Conservation (phyloP, 2,113 vertebrate genomes). For the Brachionichthys hirsutus region DNA sequence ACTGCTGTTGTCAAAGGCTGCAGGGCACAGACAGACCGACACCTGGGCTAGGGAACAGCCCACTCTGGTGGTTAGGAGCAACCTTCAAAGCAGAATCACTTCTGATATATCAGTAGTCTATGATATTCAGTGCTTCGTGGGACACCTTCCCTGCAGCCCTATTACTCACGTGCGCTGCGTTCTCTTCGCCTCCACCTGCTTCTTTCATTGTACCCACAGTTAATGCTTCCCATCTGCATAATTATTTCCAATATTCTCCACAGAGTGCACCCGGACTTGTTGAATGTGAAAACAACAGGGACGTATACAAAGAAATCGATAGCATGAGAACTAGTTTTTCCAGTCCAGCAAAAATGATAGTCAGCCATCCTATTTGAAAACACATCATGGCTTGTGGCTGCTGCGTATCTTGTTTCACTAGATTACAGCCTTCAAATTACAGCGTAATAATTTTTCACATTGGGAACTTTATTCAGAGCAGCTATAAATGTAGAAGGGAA, state of each 20-base stretch:
- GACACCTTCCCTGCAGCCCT: conserved; percentile 5
- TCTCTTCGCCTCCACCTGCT: neutral
- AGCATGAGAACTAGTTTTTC: conserved; percentile 19
- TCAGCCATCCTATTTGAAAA: neutral
- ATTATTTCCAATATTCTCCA: neutral
- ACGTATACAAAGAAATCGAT: neutral
- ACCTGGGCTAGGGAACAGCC: conserved; percentile 37
- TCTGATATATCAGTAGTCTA: conserved; percentile 30
- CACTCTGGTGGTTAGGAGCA: conserved; percentile 41
- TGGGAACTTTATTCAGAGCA: neutral
- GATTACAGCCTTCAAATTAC: conserved; percentile 26
- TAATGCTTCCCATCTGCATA: conserved; percentile 4
- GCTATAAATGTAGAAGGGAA: conserved; percentile 1
- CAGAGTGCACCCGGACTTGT: conserved; percentile 9
- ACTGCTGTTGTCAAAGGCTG: conserved; percentile 51
- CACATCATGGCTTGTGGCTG: neutral
- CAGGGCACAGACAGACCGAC: conserved; percentile 61
- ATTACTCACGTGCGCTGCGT: conserved; percentile 21
- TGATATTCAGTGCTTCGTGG: conserved; percentile 11
- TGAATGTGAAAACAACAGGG: neutral
- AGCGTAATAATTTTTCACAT: conserved; percentile 18
- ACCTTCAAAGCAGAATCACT: conserved; percentile 36
- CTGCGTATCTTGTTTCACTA: conserved; percentile 6
- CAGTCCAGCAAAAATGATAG: conserved; percentile 1
- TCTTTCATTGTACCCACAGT: conserved; percentile 8